phyloP scores from a whole-genome alignment of 2,888 invertebrate species.

The Dicroscelio sp. region DNA sequence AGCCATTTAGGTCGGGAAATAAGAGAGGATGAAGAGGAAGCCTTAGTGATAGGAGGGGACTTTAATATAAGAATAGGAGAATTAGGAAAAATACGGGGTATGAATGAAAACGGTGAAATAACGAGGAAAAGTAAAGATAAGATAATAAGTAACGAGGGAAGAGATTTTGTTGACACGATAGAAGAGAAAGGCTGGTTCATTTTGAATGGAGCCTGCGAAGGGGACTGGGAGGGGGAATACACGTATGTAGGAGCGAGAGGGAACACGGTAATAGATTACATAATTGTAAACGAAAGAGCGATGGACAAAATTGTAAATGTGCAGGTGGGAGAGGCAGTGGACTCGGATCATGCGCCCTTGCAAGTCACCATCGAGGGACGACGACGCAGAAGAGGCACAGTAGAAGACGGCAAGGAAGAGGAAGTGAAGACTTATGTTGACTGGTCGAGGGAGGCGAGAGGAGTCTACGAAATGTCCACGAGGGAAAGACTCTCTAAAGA shows the following conservation, averaged over 20 bases:
- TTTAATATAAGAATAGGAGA: slow-evolving; percentile 63
- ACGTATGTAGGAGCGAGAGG: slow-evolving; percentile 69
- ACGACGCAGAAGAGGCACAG: too few species aligned
- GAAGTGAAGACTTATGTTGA: neutral
- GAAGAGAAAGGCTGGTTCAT: slow-evolving; percentile 74
- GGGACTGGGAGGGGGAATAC: slow-evolving; percentile 77
- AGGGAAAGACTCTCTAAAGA: too few species aligned
- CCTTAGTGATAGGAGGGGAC: slow-evolving; percentile 60
- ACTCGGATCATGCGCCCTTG: slow-evolving; percentile 73
- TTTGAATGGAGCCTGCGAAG: slow-evolving; percentile 65
- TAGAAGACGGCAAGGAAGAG: neutral
- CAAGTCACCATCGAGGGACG: too few species aligned
- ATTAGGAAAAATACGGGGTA: slow-evolving; percentile 36
- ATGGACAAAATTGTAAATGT: neutral
- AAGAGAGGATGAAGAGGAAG: neutral
- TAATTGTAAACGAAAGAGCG: slow-evolving; percentile 47
- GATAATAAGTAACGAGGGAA: slow-evolving; percentile 47
- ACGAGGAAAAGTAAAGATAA: slow-evolving; percentile 46
- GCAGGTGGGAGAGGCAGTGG: slow-evolving; percentile 55
- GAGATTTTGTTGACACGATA: slow-evolving; percentile 45
- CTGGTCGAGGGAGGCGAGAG: neutral
- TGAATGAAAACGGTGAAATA: neutral
- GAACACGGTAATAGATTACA: slow-evolving; percentile 74
- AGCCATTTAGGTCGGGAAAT: neutral
- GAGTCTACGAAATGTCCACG: neutral